Evolutionary conservation across 1,140 invertebrate genomes (phyloP).

Genomic region (Drosophila subobscura): DNA sequence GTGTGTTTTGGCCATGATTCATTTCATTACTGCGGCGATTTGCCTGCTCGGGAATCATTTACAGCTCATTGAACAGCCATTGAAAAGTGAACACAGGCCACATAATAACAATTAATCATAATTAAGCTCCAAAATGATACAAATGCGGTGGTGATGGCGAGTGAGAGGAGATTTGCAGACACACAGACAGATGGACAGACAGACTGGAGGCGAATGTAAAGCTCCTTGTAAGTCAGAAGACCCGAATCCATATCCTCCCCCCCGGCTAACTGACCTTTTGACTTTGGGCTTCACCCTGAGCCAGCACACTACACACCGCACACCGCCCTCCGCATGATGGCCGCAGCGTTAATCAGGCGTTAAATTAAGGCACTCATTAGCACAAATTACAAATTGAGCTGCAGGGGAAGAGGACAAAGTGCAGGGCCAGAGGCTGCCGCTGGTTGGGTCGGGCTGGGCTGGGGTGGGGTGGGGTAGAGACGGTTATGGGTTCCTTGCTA

Average conservation of each 20-base stretch:
- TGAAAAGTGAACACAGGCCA: slow-evolving; percentile 46
- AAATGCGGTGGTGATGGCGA: slow-evolving; percentile 31
- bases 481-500: slow-evolving; percentile 15
- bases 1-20: slow-evolving; percentile 12
- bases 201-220: slow-evolving; percentile 3
- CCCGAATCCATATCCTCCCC: slow-evolving; percentile 8
- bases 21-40: slow-evolving; percentile 15
- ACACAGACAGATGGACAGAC: slow-evolving; percentile 47
- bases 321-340: slow-evolving; percentile 9
- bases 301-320: background rate
- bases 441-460: background rate
- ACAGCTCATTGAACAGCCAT: slow-evolving; percentile 60
- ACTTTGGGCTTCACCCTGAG: slow-evolving; percentile 23
- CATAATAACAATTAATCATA: slow-evolving; percentile 77
- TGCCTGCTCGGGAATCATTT: slow-evolving; percentile 36
- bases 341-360: slow-evolving; percentile 77
- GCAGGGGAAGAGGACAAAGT: slow-evolving; percentile 42
- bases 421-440: slow-evolving; percentile 17
- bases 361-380: slow-evolving; percentile 81
- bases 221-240: slow-evolving; percentile 35
- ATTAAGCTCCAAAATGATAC: slow-evolving; percentile 57
- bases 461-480: background rate
- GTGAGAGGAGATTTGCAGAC: slow-evolving; percentile 23
- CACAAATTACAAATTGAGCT: slow-evolving; percentile 79
- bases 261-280: slow-evolving; percentile 34